A percentile compares a stretch with the other conserved stretches of the same genome.
These are phyloP conservation scores for Caranx melampygus DNA, from an alignment of 2,113 vertebrate species.

Conservation along the genomic window DNA sequence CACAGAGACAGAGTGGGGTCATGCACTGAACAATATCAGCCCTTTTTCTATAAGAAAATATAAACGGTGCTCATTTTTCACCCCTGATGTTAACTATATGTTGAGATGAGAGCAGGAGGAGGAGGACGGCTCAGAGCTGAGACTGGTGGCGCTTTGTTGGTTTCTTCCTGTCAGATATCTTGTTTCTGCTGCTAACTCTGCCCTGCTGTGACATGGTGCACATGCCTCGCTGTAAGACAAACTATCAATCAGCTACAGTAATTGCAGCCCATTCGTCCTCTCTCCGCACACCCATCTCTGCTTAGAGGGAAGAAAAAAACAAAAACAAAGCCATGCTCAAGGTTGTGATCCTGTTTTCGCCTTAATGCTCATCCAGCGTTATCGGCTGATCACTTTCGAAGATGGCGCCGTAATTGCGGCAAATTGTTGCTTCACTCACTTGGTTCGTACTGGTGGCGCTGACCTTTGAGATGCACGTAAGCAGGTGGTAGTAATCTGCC, in stretches of 20 bases:
- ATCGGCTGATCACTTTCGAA: not conserved
- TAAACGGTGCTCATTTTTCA: too few relatives aligned
- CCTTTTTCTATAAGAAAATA: too few relatives aligned
- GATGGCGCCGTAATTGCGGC: too few relatives aligned
- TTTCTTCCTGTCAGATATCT: not conserved
- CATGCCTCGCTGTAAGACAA: not conserved
- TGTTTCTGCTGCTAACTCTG: not conserved
- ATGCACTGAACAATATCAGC: not conserved
- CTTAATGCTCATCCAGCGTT: not conserved
- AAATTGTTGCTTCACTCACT: not conserved
- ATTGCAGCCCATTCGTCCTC: not conserved
- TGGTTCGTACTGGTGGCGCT: not conserved
- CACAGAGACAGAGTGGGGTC: not conserved
- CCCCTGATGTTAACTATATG: too few relatives aligned
- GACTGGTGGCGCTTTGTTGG: too few relatives aligned
- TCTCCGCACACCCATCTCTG: not conserved
- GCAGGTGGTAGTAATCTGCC: not conserved
- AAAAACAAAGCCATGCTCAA: not conserved
- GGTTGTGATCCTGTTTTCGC: not conserved
- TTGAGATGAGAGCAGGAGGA: too few relatives aligned
- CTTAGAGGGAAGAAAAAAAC: not conserved
- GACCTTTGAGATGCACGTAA: constrained; percentile 6
- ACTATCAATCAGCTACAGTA: not conserved
- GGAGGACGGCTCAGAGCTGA: too few relatives aligned
- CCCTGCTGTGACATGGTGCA: not conserved